Evolutionary conservation across 2,113 vertebrate genomes (phyloP).

Genomic region (Acanthisitta chloris): DNA sequence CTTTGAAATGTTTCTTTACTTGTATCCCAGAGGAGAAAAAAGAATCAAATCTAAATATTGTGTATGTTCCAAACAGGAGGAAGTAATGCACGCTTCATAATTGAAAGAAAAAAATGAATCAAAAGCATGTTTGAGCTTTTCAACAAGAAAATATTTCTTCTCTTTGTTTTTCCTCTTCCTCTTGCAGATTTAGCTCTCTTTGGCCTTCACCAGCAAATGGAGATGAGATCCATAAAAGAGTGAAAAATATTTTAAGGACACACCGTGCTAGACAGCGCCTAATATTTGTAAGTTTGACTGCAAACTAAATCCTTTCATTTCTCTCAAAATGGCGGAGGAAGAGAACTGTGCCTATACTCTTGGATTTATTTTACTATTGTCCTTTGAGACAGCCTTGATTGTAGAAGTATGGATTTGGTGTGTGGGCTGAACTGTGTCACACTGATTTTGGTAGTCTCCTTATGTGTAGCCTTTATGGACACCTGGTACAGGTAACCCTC

Average conservation of each 20-base stretch:
- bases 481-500: not conserved
- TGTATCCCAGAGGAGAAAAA: not conserved
- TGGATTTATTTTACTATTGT: not conserved
- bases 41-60: not conserved
- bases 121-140: not conserved
- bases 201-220: conserved; percentile 79
- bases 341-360: not conserved
- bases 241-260: conserved; percentile 88
- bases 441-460: not conserved
- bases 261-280: conserved; percentile 77
- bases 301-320: not conserved
- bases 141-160: not conserved
- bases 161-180: not conserved
- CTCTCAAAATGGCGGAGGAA: not conserved
- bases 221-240: conserved; percentile 89
- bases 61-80: not conserved
- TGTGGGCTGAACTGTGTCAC: not conserved
- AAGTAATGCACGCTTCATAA: not conserved
- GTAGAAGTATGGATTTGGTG: not conserved
- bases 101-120: not conserved
- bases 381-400: not conserved
- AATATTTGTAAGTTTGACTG: conserved; percentile 75
- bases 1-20: not conserved
- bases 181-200: conserved; percentile 79
- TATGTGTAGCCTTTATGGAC: not conserved